A percentile compares a stretch with the other conserved stretches of the same genome.
These are phyloP conservation scores for Cairina moschata DNA, from an alignment of 2,113 vertebrate species.

Conservation along the genomic window DNA sequence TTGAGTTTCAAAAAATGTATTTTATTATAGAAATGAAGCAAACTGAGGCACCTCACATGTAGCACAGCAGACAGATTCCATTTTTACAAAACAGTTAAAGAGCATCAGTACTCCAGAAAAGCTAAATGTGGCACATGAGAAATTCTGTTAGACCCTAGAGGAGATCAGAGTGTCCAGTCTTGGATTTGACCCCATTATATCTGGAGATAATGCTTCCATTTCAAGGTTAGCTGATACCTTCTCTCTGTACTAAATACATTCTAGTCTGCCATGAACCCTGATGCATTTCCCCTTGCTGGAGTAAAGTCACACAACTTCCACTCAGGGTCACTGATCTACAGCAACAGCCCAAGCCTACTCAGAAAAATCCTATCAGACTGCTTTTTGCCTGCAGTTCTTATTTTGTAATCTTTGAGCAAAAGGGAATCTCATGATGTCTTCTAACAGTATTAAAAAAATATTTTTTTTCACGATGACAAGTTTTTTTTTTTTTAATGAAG, in stretches of 20 bases:
- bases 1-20: background rate
- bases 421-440: background rate
- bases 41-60: background rate
- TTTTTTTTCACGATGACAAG: background rate
- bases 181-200: background rate
- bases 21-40: background rate
- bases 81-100: background rate
- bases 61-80: background rate
- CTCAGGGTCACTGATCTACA: background rate
- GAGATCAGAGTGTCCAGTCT: background rate
- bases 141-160: background rate
- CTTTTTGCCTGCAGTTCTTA: background rate
- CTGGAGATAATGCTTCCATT: background rate
- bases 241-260: background rate
- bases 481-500: background rate
- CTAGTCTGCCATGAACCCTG: background rate
- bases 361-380: background rate
- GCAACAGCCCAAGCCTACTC: background rate
- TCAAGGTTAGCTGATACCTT: background rate
- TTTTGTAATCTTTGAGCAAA: background rate
- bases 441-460: background rate
- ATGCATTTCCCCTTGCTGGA: background rate
- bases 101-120: background rate
- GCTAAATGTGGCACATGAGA: background rate
- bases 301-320: fast-evolving